Percentiles rank a stretch among this genome's conserved stretches.
Conservation (phyloP, 2,888 invertebrate genomes). For the Hyppa rectilinea region DNA sequence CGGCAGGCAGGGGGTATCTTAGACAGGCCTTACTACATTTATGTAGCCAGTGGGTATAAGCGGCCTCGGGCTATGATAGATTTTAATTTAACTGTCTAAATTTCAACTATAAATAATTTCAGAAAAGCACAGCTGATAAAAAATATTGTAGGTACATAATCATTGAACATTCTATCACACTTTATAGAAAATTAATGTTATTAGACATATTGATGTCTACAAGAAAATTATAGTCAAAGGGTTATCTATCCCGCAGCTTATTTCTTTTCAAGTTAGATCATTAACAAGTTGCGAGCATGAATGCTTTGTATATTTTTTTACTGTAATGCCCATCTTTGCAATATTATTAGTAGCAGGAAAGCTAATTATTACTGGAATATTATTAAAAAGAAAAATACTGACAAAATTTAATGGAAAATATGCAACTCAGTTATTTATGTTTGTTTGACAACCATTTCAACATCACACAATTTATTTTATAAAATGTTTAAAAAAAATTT, state of each 20-base stretch:
- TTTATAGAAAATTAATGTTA: background rate
- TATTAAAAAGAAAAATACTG: background rate
- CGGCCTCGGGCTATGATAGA: background rate
- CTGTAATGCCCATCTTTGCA: too few species aligned
- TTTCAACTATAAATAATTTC: background rate
- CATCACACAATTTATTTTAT: background rate
- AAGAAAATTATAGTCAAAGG: background rate
- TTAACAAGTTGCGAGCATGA: background rate
- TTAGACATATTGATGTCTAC: background rate
- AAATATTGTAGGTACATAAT: background rate
- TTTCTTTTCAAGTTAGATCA: background rate
- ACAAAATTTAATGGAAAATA: constrained; percentile 9
- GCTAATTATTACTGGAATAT: background rate
- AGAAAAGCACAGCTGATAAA: background rate
- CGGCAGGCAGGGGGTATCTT: too few species aligned
- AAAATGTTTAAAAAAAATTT: constrained; percentile 31
- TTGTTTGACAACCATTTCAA: background rate
- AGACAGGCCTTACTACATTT: background rate
- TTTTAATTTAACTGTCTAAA: background rate
- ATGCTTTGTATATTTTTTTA: background rate
- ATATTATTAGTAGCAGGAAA: background rate
- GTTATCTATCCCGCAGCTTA: background rate
- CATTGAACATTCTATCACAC: background rate
- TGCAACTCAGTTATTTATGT: background rate
- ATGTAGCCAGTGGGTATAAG: background rate